Percentiles rank a stretch among this genome's conserved stretches.
Evolutionary conservation across 1,140 invertebrate species (phyloP).

Genomic region (Bombus pyrosoma): DNA sequence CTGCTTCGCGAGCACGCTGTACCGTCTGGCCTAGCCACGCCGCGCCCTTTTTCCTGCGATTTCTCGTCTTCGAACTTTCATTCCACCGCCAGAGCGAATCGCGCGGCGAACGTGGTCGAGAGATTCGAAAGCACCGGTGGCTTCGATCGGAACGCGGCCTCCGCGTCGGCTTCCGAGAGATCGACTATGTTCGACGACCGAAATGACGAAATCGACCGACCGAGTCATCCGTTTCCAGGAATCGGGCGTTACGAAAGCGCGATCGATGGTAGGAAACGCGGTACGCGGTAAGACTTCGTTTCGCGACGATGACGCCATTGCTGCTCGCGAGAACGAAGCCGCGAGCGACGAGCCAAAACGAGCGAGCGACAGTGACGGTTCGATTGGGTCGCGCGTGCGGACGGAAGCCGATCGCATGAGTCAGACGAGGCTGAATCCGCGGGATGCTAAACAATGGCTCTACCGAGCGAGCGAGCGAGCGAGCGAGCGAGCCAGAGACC

Average conservation of each 20-base stretch:
- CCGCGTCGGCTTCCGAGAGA: too few species aligned
- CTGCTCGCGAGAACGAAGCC: slow-evolving; percentile 2
- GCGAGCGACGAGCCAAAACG: slow-evolving; percentile 52
- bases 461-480: too few species aligned
- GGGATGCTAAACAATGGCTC: slow-evolving; percentile 73
- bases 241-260: slow-evolving; percentile 1
- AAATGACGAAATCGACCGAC: background rate
- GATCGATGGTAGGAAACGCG: background rate
- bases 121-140: background rate
- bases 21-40: slow-evolving; percentile 15
- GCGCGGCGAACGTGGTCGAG: slow-evolving; percentile 23
- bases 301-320: slow-evolving; percentile 50
- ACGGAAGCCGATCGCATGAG: slow-evolving; percentile 76
- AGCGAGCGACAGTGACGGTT: slow-evolving; percentile 50
- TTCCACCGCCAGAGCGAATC: slow-evolving; percentile 17
- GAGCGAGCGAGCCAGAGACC: background rate
- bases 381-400: slow-evolving; percentile 53
- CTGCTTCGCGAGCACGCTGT: slow-evolving; percentile 62
- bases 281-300: background rate
- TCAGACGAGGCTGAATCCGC: slow-evolving; percentile 72
- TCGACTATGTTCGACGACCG: background rate
- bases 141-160: too few species aligned
- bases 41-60: slow-evolving; percentile 51
- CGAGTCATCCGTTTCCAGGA: background rate
- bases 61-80: slow-evolving; percentile 31